Evolutionary conservation across 2,888 invertebrate genomes (phyloP), one percentile per base, ranked within the genome.

Genomic region (Pandemis cinnamomeana): DNA sequence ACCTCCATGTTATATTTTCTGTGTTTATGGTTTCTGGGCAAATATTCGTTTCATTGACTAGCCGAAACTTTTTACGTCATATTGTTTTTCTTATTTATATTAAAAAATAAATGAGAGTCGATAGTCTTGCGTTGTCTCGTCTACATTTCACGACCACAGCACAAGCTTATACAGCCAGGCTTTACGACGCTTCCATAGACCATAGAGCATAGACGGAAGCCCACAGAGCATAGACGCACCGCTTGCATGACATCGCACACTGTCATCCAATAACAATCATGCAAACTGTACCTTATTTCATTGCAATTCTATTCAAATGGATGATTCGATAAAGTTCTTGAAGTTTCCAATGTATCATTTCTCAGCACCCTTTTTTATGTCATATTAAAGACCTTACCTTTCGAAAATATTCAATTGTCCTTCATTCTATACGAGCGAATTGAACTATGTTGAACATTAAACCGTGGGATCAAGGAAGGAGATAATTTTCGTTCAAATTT

Each of bases 141-240:
- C 27, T 55, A 61, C 66, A 77, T 75, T 76, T 75, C 53, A 67
- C 48, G 75, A 77, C 76, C 80, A 80, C 78, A 74, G 75, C 55
- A 83, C 84, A 81, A 82, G 87, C 89, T 89, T 87, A 79, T 80
- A 84, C 81, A 81, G 82, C 82, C 82, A 83, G 70, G 64, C 84
- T 85, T 81, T 76, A 79, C 80, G 75, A 67, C 73, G 80, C 79
- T 79, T 80, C 61, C 71, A 75, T 78, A 78, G 72, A 72, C 69
- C 58, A 69, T 48, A 64, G 48, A 36, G 27, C 71, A 75, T 78
- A 78, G 72, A 72, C 69, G 48, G 64, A 36, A 66, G 36, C 69
- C 60, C 72, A 66, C 62, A 68, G 42, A 77, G 70, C 76, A 48
- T 79, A 80, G 78, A 69, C 75, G 78, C 77, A 75, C 78, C 80